Evolutionary conservation across 2,113 vertebrate species (phyloP), one percentile per base, ranked within the genome.

Genomic region (Microcebus lehilahytsara): DNA sequence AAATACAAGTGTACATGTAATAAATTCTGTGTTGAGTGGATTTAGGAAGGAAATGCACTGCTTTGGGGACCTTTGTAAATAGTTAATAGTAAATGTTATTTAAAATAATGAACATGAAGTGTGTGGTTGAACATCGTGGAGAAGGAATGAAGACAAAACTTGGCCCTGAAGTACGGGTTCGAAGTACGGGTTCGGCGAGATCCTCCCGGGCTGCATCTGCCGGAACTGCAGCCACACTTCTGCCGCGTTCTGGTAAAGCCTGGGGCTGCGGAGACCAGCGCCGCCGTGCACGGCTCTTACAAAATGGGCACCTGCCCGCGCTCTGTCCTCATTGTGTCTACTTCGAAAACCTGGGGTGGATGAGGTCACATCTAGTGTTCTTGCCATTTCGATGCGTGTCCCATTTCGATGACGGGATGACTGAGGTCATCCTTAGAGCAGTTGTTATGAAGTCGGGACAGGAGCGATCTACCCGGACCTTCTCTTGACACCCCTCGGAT

Each of bases 141-240:
- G 25, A 34, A 34, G 0, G 4, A 30, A 11, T 0, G 56, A 9
- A 25, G 40, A 58, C 22, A 51, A 1, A 1, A 75, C 5, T 7
- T 16, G 0, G 0, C 11, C 6, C 2, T 20, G 32, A 25, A 7
- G 3, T 2, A 0, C 0, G 4, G 6, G 11, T 3, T 6, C 12
- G 9, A 25, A 7, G 3, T 2, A 0, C 0, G 4, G 6, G 11
- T 3, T 6, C 12, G 9, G 1, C 14, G 0, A 20, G 74, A 16
- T 27, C 4, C 16, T 32, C 25, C 3, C 6, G 3, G 4, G 2
- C 6, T 4, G 8, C 32, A 13, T 10, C 69, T 32, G 2, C 30
- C 23, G 23, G 13, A 16, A n/a, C n/a, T n/a, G 1, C 17, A 8
- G 2, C 12, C 9, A 2, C 3, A 2, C 32, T 6, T 27, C 25